Conservation (phyloP, 2,797 vertebrate genomes). For the Gallinago nigripennis region DNA sequence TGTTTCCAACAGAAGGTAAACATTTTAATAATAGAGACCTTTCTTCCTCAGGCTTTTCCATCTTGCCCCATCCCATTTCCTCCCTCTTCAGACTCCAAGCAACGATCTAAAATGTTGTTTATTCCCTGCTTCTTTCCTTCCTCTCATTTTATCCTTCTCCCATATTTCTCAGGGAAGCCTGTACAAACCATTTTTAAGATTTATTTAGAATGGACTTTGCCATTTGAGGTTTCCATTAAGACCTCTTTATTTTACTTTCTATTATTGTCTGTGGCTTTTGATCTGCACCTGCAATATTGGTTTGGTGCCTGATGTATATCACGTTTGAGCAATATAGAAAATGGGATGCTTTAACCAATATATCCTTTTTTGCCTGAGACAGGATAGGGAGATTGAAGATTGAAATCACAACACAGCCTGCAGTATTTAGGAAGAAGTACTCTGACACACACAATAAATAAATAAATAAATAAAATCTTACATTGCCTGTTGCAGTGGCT, state of each 20-base stretch:
- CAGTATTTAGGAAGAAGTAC: not conserved
- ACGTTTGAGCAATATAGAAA: not conserved
- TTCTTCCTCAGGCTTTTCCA: conserved; percentile 3
- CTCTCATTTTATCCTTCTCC: not conserved
- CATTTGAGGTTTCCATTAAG: conserved; percentile 9
- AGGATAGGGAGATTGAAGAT: not conserved
- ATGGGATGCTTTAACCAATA: not conserved
- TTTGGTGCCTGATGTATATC: not conserved
- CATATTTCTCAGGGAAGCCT: not conserved
- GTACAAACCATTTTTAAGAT: conserved; percentile 5
- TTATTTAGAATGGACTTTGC: conserved; percentile 16
- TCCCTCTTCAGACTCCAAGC: not conserved
- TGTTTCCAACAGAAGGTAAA: conserved; percentile 28
- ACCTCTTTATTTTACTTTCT: not conserved
- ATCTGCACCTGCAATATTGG: not conserved
- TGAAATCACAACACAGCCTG: not conserved
- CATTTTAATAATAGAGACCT: conserved; percentile 21
- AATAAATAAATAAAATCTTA: not conserved
- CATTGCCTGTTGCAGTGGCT: not conserved
- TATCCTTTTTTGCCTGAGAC: not conserved
- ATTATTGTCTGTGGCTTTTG: not conserved
- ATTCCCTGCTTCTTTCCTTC: conserved; percentile 12
- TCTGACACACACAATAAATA: not conserved
- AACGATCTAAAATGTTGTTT: conserved; percentile 18
- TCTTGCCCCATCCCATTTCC: not conserved